Evolutionary conservation across 2,797 vertebrate genomes (phyloP), one percentile per base, ranked within the genome.

Genomic region (Tinamus major): DNA sequence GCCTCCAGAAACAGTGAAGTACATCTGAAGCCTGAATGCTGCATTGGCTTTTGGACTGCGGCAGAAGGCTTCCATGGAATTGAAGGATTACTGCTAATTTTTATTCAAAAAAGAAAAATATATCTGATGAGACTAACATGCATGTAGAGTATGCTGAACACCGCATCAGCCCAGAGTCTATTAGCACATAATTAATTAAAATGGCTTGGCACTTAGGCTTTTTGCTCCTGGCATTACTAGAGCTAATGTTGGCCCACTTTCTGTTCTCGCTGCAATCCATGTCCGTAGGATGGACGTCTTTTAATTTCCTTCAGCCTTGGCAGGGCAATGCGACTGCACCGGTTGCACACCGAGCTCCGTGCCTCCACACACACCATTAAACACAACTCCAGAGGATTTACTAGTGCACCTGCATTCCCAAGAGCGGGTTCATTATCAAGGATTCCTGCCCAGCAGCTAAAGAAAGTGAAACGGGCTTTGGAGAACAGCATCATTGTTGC

Each of bases 111-210:
- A 70, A 58, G 74, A 67, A 81, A 91, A 93, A 46, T 5, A 64
- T 79, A 84, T 76, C 48, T 90, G 85, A 88, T 37, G 79, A 91
- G 59, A 51, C 2, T 65, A 87, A 79, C 53, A 84, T 8, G n/a
- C 23, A 61, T 51, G 35, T 0, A 27, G 82, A 91, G 59, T 20
- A 44, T 33, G 58, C 83, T 48, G 79, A 94, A 68, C 1, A 2
- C 61, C 75, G 80, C 80, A 58, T 23, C 87, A 75, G 74, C 83
- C 83, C 71, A 58, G 89, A 92, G 68, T 79, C 92, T 82, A 94
- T 96, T 93, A 92, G 88, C 55, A 87, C 83, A 76, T 92, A 93
- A 96, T 96, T 97, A 96, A 94, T 95, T 96, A 91, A 92, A 96
- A 92, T 56, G 90, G 59, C 29, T 94, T 94, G 87, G 88, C 93